Conservation (phyloP, 2,113 vertebrate species). For the Antechinus flavipes region DNA sequence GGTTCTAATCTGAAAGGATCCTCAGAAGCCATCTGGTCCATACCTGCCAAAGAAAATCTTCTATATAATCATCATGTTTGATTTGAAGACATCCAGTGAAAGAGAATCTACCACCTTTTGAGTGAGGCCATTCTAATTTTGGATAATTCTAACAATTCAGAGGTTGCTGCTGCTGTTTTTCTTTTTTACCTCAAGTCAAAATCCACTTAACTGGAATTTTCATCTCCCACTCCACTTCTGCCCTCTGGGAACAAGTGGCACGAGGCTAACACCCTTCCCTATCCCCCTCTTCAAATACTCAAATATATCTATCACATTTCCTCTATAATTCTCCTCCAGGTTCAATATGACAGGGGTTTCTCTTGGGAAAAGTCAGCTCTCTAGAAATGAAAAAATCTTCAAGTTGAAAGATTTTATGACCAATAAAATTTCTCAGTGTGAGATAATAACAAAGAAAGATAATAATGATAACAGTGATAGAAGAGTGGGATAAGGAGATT, state of each 20-base stretch:
- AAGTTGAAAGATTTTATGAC: neutral
- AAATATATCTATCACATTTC: neutral
- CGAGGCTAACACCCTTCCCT: neutral
- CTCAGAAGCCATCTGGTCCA: neutral
- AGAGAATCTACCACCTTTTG: neutral
- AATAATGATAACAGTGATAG: neutral
- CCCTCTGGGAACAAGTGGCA: neutral
- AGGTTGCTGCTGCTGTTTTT: neutral
- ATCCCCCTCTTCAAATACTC: neutral
- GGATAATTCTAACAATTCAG: neutral
- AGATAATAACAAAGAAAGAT: neutral
- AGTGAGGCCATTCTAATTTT: neutral
- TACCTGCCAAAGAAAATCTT: neutral
- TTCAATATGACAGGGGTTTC: neutral
- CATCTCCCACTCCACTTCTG: neutral
- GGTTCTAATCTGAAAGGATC: neutral
- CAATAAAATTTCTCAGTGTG: neutral
- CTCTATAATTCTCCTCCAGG: neutral
- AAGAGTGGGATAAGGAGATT: neutral
- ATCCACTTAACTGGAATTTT: neutral
- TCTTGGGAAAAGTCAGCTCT: neutral
- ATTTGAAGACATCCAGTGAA: neutral
- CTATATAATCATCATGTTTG: neutral
- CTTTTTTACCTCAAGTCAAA: neutral
- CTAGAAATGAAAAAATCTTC: neutral